Evolutionary conservation across 2,113 vertebrate species (phyloP), one percentile per base, ranked within the genome.

Genomic region (Megaleporinus macrocephalus): DNA sequence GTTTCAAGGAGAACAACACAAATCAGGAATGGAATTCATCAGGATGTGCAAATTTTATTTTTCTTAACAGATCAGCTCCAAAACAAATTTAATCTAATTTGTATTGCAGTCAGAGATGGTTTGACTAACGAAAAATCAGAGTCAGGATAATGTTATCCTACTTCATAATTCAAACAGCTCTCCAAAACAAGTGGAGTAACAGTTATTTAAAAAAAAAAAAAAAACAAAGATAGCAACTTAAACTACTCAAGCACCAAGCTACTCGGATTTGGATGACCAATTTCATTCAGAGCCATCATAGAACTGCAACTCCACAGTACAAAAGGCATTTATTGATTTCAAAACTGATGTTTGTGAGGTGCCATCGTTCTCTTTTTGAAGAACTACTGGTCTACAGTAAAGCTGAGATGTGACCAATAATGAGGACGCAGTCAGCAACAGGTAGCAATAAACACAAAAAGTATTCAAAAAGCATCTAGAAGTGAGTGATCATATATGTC

Each of bases 81-180:
- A 70, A 49, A 29, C 27, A 65, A 73, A 24, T 79, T 15, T 69
- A 53, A 57, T 61, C 78, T 70, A 79, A 79, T 61, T 71, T 71
- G 5, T 24, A 71, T 59, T 5, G 57, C 24, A 61, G 11, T 79
- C 65, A 47, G 55, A 44, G 24, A 53, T 15, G 20, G 20, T 18
- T 47, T 71, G 68, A 72, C 55, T 49, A 72, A n/a, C 20, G 15
- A 33, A 24, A 63, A 62, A 30, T 3, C 26, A 24, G 24, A 55
- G 10, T 70, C 33, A 73, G 61, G n/a, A 4, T 66, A 74, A 14
- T 74, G 22, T 73, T 73, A 73, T 33, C 24, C 71, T 74, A 80
- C 51, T 65, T 73, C 55, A 24, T 24, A 63, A 36, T 11, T 69
- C 47, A 36, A 69, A 29, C 49, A 55, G 62, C 47, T 36, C 62